Percentiles rank a stretch among this genome's conserved stretches.
These are phyloP conservation scores for Macquaria ambigua DNA, from an alignment of 2,113 vertebrate genomes.

Conservation along the genomic window DNA sequence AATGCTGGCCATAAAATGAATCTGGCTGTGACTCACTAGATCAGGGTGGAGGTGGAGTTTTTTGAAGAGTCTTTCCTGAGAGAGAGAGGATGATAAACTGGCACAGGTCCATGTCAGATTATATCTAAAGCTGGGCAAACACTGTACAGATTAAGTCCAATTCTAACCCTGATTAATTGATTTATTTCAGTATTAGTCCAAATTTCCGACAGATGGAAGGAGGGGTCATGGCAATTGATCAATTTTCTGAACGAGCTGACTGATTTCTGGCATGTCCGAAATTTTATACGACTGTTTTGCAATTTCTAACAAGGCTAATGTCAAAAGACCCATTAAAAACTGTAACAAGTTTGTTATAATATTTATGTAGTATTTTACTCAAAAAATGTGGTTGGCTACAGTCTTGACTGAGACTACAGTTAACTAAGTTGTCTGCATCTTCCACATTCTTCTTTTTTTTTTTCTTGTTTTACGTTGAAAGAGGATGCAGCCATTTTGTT, in stretches of 20 bases:
- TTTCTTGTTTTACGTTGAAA: not conserved
- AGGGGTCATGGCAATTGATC: too few species aligned
- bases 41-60: not conserved
- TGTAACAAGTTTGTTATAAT: too few species aligned
- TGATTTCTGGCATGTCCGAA: not conserved
- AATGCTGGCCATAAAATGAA: constrained; percentile 26
- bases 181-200: too few species aligned
- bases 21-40: constrained; percentile 7
- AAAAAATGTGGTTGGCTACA: too few species aligned
- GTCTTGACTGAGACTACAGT: not conserved
- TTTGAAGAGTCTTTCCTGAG: not conserved
- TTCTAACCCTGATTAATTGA: not conserved
- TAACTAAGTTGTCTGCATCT: not conserved
- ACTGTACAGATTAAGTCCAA: not conserved
- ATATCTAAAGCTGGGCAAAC: not conserved
- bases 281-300: not conserved
- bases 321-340: too few species aligned
- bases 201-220: too few species aligned
- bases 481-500: too few species aligned
- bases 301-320: too few species aligned
- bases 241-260: too few species aligned
- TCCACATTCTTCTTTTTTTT: too few species aligned
- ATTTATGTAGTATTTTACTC: too few species aligned
- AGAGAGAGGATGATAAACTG: not conserved
- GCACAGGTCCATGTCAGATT: not conserved